Percentiles rank a stretch among this genome's conserved stretches.
Conservation (phyloP, 2,113 vertebrate genomes). For the Xiphophorus hellerii region DNA sequence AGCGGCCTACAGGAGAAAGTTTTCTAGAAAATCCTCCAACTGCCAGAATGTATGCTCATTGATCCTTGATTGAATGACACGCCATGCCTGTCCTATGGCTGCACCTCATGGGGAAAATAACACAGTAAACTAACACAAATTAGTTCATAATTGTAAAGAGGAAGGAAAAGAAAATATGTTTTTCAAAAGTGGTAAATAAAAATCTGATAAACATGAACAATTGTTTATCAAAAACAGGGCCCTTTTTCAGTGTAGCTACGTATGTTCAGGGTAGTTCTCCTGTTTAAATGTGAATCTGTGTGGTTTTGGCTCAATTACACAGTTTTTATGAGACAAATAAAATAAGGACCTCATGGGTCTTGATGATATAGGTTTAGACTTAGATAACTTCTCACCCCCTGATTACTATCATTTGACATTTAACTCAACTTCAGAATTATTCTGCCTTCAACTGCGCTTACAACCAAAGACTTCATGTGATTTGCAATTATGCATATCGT, state of each 20-base stretch:
- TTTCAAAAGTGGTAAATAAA: too few relatives aligned
- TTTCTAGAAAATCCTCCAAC: conserved; percentile 77
- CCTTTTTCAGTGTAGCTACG: too few relatives aligned
- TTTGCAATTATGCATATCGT: not conserved
- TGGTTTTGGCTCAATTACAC: too few relatives aligned
- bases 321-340: too few relatives aligned
- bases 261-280: too few relatives aligned
- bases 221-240: too few relatives aligned
- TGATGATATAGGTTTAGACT: not conserved
- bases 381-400: not conserved
- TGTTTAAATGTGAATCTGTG: too few relatives aligned
- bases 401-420: not conserved
- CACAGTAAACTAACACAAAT: not conserved
- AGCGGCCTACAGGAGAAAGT: conserved; percentile 52
- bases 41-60: conserved; percentile 70
- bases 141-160: too few relatives aligned
- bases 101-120: conserved; percentile 27
- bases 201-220: too few relatives aligned
- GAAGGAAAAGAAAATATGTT: too few relatives aligned
- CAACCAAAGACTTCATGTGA: not conserved
- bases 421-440: not conserved
- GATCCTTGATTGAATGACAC: conserved; percentile 65
- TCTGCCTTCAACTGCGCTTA: not conserved
- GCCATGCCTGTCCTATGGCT: conserved; percentile 38
- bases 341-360: not conserved